A percentile compares a stretch with the other conserved stretches of the same genome.
Evolutionary conservation across 92 coral and sea anemone genomes (phyloP).

Genomic region (Porites cylindrica): DNA sequence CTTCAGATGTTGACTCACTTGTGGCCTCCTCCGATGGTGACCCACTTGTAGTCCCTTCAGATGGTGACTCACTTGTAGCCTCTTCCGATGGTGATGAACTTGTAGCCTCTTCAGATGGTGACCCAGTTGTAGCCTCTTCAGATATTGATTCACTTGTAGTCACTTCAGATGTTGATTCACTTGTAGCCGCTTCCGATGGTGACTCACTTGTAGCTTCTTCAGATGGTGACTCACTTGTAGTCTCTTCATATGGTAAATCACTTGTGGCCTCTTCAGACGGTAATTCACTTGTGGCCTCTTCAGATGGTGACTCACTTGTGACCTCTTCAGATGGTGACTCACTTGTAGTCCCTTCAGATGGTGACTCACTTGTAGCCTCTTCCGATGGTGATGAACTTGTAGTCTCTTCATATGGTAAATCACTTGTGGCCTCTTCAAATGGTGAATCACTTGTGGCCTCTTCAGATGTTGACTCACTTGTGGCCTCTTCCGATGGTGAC

Average conservation of each 20-base stretch:
- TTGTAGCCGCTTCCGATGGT: too few relatives aligned
- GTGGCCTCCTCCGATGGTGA: not conserved
- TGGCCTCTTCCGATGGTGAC: not conserved
- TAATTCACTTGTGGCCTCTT: not conserved
- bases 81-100: not conserved
- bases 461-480: not conserved
- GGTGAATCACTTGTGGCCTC: not conserved
- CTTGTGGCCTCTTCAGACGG: too few relatives aligned
- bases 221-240: too few relatives aligned
- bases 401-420: not conserved
- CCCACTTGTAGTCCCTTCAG: not conserved
- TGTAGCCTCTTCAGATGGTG: too few relatives aligned
- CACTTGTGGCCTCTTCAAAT: not conserved
- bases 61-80: not conserved
- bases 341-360: not conserved
- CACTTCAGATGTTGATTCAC: too few relatives aligned
- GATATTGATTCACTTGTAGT: too few relatives aligned
- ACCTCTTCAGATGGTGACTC: not conserved
- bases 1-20: constrained; percentile 1
- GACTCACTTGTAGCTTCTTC: too few relatives aligned
- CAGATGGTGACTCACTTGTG: not conserved
- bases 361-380: not conserved
- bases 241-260: too few relatives aligned
- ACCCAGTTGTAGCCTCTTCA: too few relatives aligned
- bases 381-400: not conserved